A percentile compares a stretch with the other conserved stretches of the same genome.
phyloP scores from a whole-genome alignment of 2,888 invertebrate species.

The Papilio protenor region DNA sequence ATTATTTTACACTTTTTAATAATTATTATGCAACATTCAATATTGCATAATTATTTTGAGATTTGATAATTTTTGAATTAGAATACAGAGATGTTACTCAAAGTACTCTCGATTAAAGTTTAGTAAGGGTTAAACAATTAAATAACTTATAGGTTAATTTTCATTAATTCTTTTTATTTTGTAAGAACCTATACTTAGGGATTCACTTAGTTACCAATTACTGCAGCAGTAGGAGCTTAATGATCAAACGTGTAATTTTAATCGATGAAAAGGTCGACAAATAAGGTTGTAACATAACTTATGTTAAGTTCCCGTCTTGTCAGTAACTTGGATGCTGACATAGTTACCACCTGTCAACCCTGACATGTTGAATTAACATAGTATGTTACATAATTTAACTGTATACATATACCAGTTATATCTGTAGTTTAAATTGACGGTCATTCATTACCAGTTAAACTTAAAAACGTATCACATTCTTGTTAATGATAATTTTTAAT shows the following conservation, averaged over 20 bases:
- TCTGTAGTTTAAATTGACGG: conserved; percentile 33
- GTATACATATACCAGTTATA: conserved; percentile 19
- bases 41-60: too few relatives aligned
- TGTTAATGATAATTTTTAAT: background rate
- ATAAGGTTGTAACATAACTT: background rate
- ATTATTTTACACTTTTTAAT: too few relatives aligned
- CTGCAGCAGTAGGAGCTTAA: background rate
- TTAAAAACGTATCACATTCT: conserved; percentile 7
- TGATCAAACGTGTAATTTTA: background rate
- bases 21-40: too few relatives aligned
- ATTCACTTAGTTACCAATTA: background rate
- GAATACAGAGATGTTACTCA: too few relatives aligned
- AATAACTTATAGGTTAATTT: too few relatives aligned
- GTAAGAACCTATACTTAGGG: background rate
- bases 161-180: too few relatives aligned
- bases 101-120: too few relatives aligned
- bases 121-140: too few relatives aligned
- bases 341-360: conserved; percentile 25
- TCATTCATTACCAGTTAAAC: conserved; percentile 29
- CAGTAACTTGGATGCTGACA: background rate
- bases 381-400: conserved; percentile 26
- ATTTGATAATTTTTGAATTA: too few relatives aligned
- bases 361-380: conserved; percentile 33
- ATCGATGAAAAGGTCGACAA: background rate
- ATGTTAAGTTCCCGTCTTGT: background rate